Conservation (phyloP, 1,140 invertebrate species). For the Pteromalus puparum region DNA sequence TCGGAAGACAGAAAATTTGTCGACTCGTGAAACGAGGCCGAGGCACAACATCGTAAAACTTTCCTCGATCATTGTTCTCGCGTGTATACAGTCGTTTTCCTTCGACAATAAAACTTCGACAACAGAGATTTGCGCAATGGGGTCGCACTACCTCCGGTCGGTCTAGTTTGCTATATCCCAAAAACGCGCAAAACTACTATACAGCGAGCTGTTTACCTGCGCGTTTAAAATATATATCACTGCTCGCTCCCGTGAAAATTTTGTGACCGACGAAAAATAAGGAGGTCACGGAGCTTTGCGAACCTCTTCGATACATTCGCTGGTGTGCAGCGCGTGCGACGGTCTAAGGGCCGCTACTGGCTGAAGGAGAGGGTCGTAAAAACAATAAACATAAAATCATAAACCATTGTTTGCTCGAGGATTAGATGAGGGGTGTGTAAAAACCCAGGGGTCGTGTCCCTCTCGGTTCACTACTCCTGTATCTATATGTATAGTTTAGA, state of each 20-base stretch:
- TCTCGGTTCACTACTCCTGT: background rate
- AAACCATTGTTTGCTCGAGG: constrained; percentile 59
- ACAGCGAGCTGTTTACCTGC: too few species aligned
- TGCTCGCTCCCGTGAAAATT: background rate
- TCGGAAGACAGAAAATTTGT: too few species aligned
- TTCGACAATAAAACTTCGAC: background rate
- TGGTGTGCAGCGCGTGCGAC: background rate
- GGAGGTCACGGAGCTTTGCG: constrained; percentile 4
- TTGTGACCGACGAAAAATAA: background rate
- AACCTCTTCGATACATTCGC: background rate
- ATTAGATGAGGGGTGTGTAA: constrained; percentile 49
- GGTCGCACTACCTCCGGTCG: too few species aligned
- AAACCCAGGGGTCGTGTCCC: constrained; percentile 48
- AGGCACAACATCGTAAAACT: background rate
- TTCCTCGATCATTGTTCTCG: background rate
- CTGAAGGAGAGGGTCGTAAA: constrained; percentile 57
- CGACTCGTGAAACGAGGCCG: too few species aligned
- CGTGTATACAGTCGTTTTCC: background rate
- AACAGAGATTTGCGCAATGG: background rate
- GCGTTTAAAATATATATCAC: too few species aligned
- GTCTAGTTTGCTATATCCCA: background rate
- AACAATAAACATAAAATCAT: constrained; percentile 66
- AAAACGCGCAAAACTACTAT: background rate
- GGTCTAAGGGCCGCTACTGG: constrained; percentile 53
- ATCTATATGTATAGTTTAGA: too few species aligned